Evolutionary conservation across 2,888 invertebrate species (phyloP), one percentile per base, ranked within the genome.

Genomic region (Volucella bombylans): DNA sequence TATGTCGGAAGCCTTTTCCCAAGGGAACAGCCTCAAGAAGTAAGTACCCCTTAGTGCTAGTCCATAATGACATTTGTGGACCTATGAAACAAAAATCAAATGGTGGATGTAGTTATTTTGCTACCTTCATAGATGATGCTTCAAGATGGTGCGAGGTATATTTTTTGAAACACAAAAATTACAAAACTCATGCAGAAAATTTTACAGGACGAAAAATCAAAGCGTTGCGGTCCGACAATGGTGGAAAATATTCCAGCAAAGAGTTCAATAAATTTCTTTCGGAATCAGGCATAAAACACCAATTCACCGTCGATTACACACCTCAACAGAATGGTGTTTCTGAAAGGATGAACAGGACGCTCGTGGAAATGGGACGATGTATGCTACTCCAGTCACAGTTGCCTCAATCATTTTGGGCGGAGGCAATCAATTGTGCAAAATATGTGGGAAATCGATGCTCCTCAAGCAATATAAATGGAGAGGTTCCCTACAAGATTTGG

Each of bases 71-170:
- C 10, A 38, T 64, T n/a, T 64, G 65, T 39, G 65, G 65, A 4
- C 65, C 52, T n/a, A 38, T 64, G 14, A 64, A 15, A 38, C 8
- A 9, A 15, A 65, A 65, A 18, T 65, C 50, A 39, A 41, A 47
- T 8, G 52, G 52, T 39, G 65, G 65, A 39, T 50, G 50, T 41
- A 47, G 50, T 38, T 64, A 49, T 38, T 64, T 64, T 64, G 50
- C 38, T 9, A 49, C 49, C 4, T 64, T 64, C 14, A 64, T 49
- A 14, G 64, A 64, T 49, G 64, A 64, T 64, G 49, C 64, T 3
- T 23, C 38, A 4, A 49, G 64, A 15, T 64, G 64, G 64, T 64
- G 49, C 10, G 64, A 64, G 14, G 64, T 64, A n/a, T 64, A 64
- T 43, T 57, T 57, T 38, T n/a, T 57, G 6, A 57, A 57, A 39